A percentile compares a stretch with the other conserved stretches of the same genome.
phyloP scores from a whole-genome alignment of 2,797 vertebrate genomes.

The Etheostoma perlongum region DNA sequence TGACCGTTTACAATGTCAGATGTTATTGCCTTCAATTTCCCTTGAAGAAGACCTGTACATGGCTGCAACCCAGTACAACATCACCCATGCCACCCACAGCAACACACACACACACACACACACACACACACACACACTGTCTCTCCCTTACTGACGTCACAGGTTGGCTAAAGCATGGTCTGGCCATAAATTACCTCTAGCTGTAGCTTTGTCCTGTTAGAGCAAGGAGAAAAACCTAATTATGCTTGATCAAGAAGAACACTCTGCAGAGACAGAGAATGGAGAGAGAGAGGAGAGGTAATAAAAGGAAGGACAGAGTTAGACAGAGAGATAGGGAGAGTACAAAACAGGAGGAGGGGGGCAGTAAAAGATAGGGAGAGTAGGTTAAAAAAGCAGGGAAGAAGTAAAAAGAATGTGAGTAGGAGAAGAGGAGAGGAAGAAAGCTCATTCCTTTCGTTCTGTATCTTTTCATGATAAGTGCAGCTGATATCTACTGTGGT shows the following conservation, averaged over 20 bases:
- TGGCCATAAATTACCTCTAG: slow-evolving; percentile 85
- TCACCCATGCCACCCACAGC: slow-evolving; percentile 51
- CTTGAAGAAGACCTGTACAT: slow-evolving; percentile 67
- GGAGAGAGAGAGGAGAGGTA: slow-evolving; percentile 68
- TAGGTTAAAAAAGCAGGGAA: slow-evolving; percentile 33
- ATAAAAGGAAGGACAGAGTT: slow-evolving; percentile 77
- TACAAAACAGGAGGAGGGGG: slow-evolving; percentile 52
- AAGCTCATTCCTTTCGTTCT: slow-evolving; percentile 28
- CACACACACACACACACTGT: slow-evolving; percentile 40
- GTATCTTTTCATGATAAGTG: slow-evolving; percentile 56
- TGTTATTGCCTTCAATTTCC: slow-evolving; percentile 70
- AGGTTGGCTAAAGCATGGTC: slow-evolving; percentile 65
- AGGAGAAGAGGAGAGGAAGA: slow-evolving; percentile 10
- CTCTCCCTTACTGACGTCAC: slow-evolving; percentile 68
- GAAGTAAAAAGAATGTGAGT: slow-evolving; percentile 14
- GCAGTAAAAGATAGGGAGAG: slow-evolving; percentile 49
- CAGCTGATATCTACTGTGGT: slow-evolving; percentile 55
- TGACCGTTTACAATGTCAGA: slow-evolving; percentile 70
- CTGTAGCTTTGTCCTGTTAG: slow-evolving; percentile 83
- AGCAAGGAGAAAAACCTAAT: slow-evolving; percentile 87
- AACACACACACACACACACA: slow-evolving; percentile 34
- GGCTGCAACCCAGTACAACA: slow-evolving; percentile 58
- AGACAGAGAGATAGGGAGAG: slow-evolving; percentile 61
- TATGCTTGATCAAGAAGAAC: slow-evolving; percentile 84
- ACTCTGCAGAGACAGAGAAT: slow-evolving; percentile 75